Evolutionary conservation across 2,888 invertebrate genomes (phyloP).

Genomic region (Melanchra persicariae): DNA sequence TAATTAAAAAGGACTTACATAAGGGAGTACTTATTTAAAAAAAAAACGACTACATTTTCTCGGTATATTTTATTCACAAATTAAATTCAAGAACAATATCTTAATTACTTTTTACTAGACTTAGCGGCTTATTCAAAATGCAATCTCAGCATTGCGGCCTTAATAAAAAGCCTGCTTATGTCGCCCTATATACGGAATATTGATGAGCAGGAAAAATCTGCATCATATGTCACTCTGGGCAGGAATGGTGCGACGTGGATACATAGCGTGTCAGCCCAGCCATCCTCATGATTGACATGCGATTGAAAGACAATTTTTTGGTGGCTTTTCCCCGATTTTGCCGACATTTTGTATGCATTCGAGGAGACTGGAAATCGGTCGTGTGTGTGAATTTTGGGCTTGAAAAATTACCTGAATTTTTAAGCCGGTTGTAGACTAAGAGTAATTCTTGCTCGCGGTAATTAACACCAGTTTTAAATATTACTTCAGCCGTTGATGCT

Average conservation of each 20-base stretch:
- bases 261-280: constrained; percentile 24
- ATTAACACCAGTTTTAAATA: no score
- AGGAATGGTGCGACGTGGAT: constrained; percentile 15
- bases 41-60: no score
- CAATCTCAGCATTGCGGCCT: constrained; percentile 5
- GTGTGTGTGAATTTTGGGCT: not conserved
- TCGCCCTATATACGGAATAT: not conserved
- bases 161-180: not conserved
- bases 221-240: constrained; percentile 26
- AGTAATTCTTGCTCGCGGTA: no score
- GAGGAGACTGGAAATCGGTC: not conserved
- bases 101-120: not conserved
- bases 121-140: not conserved
- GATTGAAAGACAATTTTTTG: constrained; percentile 44
- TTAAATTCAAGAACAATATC: no score
- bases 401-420: constrained; percentile 4
- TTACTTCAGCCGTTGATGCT: no score
- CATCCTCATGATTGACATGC: constrained; percentile 49
- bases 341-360: not conserved
- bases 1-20: no score
- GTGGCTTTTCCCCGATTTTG: not conserved
- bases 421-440: not conserved
- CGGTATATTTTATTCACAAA: no score
- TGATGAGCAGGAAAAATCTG: constrained; percentile 27
- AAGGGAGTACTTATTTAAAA: no score